Base-by-base conservation (phyloP, 2,797 vertebrate genomes). In the Onychomys arenicola region DNA sequence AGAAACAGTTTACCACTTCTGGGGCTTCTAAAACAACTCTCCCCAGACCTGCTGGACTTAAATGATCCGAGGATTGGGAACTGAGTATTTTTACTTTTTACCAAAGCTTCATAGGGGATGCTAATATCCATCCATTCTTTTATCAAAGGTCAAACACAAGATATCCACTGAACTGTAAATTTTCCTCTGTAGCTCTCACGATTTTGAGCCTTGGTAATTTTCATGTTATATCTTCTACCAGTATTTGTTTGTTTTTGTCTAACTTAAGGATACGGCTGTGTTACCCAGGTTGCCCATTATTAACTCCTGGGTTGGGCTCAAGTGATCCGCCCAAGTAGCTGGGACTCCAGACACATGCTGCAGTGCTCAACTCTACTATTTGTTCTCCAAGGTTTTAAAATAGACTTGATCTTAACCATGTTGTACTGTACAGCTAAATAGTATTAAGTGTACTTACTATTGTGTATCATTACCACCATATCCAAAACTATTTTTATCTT, bases 1-100 rank as follows among this genome's bases (percentile, higher is more conserved):
- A 59, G 71, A 93, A 59, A 84, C 78, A 46, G 34, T 87, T 95
- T 65, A 77, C 86, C 17, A 78, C 14, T 89, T 78, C 57, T 3
- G 52, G 82, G 49, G 27, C 37, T 95, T 94, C 59, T 88, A 61
- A 94, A 91, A 87, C 71, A 69, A 40, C 1, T 89, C 43, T 90
- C 25, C 71, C 81, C 61, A 65, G 27, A 69, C n/a, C 65, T 69
- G 6, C 81, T 85, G 40, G 25, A 76, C 37, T 46, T 46, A 63
- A 21, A 69, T 86, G 21, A n/a, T 83, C 17, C 23, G 80, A 63
- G 7, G 23, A 21, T 89, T 96, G 34, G 65, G 34, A 1, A 59
- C 80, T 78, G 34, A 80, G 52, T 37, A 61, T 78, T 67, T 87
- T 94, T 77, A 61, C 29, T 59, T 94, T 93, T 81, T 75, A 9